These are phyloP conservation scores for Bruchidius siliquastri DNA, from an alignment of 2,888 invertebrate species.

Conservation along the genomic window DNA sequence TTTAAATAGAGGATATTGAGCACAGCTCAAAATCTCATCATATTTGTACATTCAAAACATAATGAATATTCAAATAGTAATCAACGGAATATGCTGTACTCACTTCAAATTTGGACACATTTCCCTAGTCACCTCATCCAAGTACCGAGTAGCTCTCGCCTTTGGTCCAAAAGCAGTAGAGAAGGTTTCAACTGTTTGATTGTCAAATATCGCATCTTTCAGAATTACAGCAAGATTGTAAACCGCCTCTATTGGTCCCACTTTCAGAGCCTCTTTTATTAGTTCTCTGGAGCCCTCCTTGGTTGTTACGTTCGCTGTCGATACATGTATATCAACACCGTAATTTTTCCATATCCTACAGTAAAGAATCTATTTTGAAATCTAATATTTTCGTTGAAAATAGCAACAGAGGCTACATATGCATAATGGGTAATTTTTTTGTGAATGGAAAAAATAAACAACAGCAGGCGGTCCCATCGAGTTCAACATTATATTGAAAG, in stretches of 20 bases:
- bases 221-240: conserved; percentile 86
- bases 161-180: conserved; percentile 69
- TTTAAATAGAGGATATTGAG: too few relatives aligned
- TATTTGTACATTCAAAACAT: too few relatives aligned
- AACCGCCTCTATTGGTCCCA: conserved; percentile 77
- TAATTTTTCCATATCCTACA: conserved; percentile 65
- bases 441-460: too few relatives aligned
- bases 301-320: conserved; percentile 67
- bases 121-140: conserved; percentile 56
- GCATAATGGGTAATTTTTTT: too few relatives aligned
- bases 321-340: conserved; percentile 64
- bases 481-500: too few relatives aligned
- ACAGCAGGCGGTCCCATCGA: too few relatives aligned
- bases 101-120: conserved; percentile 33
- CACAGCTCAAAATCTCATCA: too few relatives aligned
- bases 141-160: conserved; percentile 70
- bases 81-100: too few relatives aligned
- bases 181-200: conserved; percentile 69
- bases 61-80: too few relatives aligned
- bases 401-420: too few relatives aligned
- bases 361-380: not conserved
- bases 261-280: conserved; percentile 56
- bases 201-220: conserved; percentile 70
- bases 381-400: too few relatives aligned
- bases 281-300: conserved; percentile 66